These are phyloP conservation scores for Plodia interpunctella DNA, from an alignment of 1,140 invertebrate genomes.

Conservation along the genomic window DNA sequence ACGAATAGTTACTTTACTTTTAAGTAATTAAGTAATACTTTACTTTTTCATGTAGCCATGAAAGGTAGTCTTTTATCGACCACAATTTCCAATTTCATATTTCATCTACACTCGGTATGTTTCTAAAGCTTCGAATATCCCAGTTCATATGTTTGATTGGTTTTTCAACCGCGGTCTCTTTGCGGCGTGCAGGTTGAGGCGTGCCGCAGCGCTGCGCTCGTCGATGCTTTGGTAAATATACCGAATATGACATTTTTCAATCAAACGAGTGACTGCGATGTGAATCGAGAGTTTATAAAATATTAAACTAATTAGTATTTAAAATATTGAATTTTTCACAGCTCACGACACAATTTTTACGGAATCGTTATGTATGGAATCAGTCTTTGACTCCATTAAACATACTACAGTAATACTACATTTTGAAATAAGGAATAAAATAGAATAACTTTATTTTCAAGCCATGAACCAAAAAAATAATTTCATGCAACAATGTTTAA, in stretches of 20 bases:
- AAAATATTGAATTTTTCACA: no score
- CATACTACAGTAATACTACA: no score
- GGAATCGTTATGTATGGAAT: no score
- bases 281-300: not conserved
- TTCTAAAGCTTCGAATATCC: not conserved
- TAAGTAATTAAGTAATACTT: no score
- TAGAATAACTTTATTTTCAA: no score
- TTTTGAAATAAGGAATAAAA: no score
- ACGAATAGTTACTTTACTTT: no score
- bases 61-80: not conserved
- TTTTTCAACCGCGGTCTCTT: not conserved
- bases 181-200: not conserved
- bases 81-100: not conserved
- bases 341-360: no score
- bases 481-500: no score
- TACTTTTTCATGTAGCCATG: not conserved
- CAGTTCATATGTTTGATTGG: slow-evolving; percentile 5
- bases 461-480: no score
- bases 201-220: not conserved
- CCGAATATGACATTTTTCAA: not conserved
- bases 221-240: not conserved
- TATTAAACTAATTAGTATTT: not conserved
- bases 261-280: not conserved
- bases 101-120: not conserved
- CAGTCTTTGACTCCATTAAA: no score